These are phyloP conservation scores for Python bivittatus DNA, from an alignment of 2,113 vertebrate genomes.

Conservation along the genomic window DNA sequence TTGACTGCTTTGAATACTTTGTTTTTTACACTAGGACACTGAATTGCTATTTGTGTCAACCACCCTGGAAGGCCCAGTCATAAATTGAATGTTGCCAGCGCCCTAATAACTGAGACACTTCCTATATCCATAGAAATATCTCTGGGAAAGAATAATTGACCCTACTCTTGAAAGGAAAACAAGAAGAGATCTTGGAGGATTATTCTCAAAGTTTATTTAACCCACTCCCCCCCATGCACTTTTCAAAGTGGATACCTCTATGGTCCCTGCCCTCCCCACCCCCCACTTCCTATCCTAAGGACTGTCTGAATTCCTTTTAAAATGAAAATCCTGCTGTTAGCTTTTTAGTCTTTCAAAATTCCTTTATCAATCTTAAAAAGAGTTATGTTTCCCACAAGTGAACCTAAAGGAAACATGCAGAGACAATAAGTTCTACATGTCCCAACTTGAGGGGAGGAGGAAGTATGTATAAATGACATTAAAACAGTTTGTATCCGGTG, in stretches of 20 bases:
- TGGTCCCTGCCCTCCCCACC: not conserved
- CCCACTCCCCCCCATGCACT: too few species aligned
- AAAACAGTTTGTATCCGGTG: constrained; percentile 67
- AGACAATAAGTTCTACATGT: constrained; percentile 35
- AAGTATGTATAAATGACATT: constrained; percentile 48
- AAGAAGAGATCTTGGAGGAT: not conserved
- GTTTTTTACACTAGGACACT: not conserved
- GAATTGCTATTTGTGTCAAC: too few species aligned
- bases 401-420: constrained; percentile 42
- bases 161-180: not conserved
- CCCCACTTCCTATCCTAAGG: not conserved
- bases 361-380: constrained; percentile 53
- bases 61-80: not conserved
- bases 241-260: too few species aligned
- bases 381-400: constrained; percentile 25
- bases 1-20: not conserved
- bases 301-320: not conserved
- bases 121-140: not conserved
- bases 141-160: not conserved
- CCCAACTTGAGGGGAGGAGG: constrained; percentile 25
- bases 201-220: not conserved
- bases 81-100: not conserved
- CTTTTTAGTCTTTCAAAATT: not conserved
- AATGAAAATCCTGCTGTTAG: not conserved
- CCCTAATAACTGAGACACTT: too few species aligned